Evolutionary conservation across 2,113 vertebrate genomes (phyloP).

Genomic region (Diadophis punctatus): DNA sequence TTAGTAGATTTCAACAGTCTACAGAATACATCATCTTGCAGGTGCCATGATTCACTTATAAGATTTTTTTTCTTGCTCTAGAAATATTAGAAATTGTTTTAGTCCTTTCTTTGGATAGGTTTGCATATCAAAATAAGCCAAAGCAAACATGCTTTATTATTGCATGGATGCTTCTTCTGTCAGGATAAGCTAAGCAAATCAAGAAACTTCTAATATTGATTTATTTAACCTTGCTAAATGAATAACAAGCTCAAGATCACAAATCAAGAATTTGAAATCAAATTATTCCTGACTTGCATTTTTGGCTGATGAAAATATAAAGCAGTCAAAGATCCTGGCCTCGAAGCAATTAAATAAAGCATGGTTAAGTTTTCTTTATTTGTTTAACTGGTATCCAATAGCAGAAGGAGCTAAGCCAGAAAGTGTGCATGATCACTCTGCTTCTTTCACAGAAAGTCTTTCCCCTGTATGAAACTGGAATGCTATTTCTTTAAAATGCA

Average conservation of each 20-base stretch:
- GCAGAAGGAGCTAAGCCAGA: neutral
- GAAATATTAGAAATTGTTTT: neutral
- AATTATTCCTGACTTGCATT: neutral
- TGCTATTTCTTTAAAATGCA: neutral
- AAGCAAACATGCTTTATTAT: neutral
- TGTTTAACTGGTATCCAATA: neutral
- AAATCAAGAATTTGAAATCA: neutral
- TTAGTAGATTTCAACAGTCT: neutral
- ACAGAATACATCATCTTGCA: neutral
- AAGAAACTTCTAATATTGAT: neutral
- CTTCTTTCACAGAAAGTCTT: neutral
- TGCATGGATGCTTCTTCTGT: neutral
- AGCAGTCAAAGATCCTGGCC: neutral
- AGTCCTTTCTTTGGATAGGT: neutral
- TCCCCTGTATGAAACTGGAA: neutral
- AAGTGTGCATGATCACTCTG: neutral
- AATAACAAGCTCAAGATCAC: neutral
- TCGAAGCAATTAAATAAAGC: neutral
- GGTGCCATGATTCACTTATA: constrained; percentile 5
- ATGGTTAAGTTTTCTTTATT: neutral
- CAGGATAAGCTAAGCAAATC: neutral
- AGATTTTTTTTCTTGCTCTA: neutral
- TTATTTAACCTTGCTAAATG: neutral
- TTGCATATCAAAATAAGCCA: neutral
- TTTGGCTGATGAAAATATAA: neutral